Evolutionary conservation across 2,888 invertebrate species (phyloP).

Genomic region (Doris montereyensis): DNA sequence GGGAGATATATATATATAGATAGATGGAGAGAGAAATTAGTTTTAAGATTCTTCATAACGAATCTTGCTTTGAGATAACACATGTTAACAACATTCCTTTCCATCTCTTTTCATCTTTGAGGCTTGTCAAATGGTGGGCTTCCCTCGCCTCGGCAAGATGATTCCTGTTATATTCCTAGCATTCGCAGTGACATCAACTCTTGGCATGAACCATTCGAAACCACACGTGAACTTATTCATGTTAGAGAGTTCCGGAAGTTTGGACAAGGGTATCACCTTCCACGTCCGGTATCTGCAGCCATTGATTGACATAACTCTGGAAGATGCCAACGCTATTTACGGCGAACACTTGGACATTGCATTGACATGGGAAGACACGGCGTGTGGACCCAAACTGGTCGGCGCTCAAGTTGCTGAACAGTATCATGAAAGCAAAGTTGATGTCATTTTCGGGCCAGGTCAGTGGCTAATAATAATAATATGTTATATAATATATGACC

Average conservation of each 20-base stretch:
- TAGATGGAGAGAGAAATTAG: too few relatives aligned
- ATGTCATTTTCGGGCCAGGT: constrained; percentile 49
- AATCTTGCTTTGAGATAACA: too few relatives aligned
- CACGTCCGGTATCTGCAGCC: constrained; percentile 24
- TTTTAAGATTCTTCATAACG: too few relatives aligned
- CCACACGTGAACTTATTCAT: constrained; percentile 15
- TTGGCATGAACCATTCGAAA: background rate
- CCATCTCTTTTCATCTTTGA: too few relatives aligned
- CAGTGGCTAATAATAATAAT: background rate
- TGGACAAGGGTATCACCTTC: constrained; percentile 21
- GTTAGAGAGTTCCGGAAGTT: constrained; percentile 25
- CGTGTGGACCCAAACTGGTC: constrained; percentile 39
- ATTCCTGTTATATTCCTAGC: too few relatives aligned
- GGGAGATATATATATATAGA: too few relatives aligned
- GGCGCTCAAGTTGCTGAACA: constrained; percentile 43
- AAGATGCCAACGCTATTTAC: constrained; percentile 22
- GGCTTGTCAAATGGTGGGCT: too few relatives aligned
- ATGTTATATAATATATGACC: background rate
- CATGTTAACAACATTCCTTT: too few relatives aligned
- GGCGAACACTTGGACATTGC: constrained; percentile 24
- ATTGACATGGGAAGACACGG: constrained; percentile 16
- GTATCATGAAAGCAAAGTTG: constrained; percentile 38
- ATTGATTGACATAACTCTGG: constrained; percentile 22
- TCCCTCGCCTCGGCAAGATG: too few relatives aligned
- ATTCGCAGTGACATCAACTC: too few relatives aligned